phyloP scores from a whole-genome alignment of 1,140 invertebrate genomes.

The Drosophila repleta region DNA sequence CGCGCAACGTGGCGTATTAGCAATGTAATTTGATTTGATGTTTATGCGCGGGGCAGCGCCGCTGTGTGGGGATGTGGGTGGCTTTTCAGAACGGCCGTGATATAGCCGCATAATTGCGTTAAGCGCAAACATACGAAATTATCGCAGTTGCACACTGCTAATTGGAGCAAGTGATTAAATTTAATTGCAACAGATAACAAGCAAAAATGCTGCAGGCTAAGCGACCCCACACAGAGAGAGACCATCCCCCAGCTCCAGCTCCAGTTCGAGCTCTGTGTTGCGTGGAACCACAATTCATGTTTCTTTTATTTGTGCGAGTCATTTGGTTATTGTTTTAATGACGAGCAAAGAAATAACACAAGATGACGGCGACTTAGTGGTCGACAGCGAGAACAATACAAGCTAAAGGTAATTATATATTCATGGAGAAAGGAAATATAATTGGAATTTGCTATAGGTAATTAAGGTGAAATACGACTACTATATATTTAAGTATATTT shows the following conservation, averaged over 20 bases:
- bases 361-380: constrained; percentile 23
- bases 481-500: too few species aligned
- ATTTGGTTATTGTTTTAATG: constrained; percentile 17
- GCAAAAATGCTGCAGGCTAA: constrained; percentile 20
- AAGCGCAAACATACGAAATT: constrained; percentile 59
- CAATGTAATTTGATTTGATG: constrained; percentile 81
- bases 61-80: not conserved
- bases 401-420: constrained; percentile 2
- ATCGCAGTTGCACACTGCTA: constrained; percentile 74
- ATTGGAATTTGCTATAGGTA: too few species aligned
- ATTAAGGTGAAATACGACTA: too few species aligned
- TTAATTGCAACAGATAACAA: constrained; percentile 76
- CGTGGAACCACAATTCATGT: not conserved
- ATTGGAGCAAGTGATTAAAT: constrained; percentile 76
- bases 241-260: constrained; percentile 12
- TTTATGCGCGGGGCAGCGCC: constrained; percentile 46
- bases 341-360: constrained; percentile 22
- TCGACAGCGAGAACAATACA: not conserved
- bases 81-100: constrained; percentile 35
- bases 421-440: not conserved
- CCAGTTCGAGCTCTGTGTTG: too few species aligned
- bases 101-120: constrained; percentile 65
- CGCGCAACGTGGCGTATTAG: constrained; percentile 73
- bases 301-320: constrained; percentile 21
- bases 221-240: constrained; percentile 1